Evolutionary conservation across 1,140 invertebrate species (phyloP).

Genomic region (silkworm (Bombyx mori)): DNA sequence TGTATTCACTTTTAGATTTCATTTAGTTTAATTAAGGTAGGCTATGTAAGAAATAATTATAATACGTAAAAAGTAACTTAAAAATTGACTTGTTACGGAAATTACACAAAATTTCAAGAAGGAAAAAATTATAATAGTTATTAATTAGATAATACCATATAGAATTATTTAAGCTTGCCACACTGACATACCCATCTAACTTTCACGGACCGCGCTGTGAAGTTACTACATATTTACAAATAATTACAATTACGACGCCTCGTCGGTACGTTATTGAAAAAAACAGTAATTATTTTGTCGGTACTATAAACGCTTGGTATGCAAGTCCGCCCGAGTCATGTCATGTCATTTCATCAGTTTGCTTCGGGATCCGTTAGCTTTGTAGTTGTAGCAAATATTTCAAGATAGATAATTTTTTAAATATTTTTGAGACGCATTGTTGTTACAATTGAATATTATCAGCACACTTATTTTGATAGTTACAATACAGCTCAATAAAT

Average conservation of each 20-base stretch:
- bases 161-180: neutral
- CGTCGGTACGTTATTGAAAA: neutral
- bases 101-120: neutral
- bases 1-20: too few species aligned
- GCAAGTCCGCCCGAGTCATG: neutral
- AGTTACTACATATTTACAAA: constrained; percentile 4
- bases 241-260: neutral
- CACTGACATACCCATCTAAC: neutral
- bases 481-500: too few species aligned
- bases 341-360: neutral
- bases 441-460: too few species aligned
- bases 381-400: too few species aligned
- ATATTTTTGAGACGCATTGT: too few species aligned
- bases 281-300: constrained; percentile 1
- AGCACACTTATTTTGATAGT: too few species aligned
- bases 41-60: too few species aligned
- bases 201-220: neutral
- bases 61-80: too few species aligned
- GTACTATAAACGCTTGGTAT: neutral
- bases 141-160: neutral
- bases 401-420: too few species aligned
- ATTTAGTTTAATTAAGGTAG: too few species aligned
- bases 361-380: neutral
- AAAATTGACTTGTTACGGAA: neutral
- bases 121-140: neutral